Base-by-base conservation (phyloP, 2,888 invertebrate genomes). In the Erebia palarica region DNA sequence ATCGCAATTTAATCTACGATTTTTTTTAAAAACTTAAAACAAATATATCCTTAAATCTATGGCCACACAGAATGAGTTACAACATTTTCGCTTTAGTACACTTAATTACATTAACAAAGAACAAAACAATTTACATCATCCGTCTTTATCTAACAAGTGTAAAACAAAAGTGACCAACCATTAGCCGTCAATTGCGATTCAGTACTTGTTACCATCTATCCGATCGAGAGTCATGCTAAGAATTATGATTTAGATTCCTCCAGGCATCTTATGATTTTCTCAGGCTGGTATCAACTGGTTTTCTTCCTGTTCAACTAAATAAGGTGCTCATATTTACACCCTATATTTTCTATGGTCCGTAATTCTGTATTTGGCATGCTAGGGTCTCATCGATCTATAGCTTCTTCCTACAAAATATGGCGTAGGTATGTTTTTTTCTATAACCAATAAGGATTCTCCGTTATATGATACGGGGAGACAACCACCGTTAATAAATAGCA, bases 261-360 rank as follows among this genome's bases (percentile, higher is more conserved):
- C 82, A 79, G 72, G 77, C 73, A 71, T 74, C 70, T 75, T 74
- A 75, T 79, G 74, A 78, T 86, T 91, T 92, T 92, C 92, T 91
- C 91, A 92, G 87, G 89, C 90, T 87, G 85, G 86, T 78, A 81
- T 83, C 77, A 84, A 90, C 90, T 88, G 83, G 91, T 89, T 86
- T 81, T 81, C 86, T 88, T 89, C 89, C 89, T 83, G 86, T 85
- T 86, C 84, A 78, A 80, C 90, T 89, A 86, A 87, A 91, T 90
- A 90, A 84, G 89, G 91, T 82, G 80, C 81, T 86, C 84, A 83
- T 87, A 88, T 89, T 90, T 89, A 83, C 88, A 87, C 89, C 85
- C 88, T 81, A 86, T 85, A 87, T 73, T 71, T 73, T 69, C 70
- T 67, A 59, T 53, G 10, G 8, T 16, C 57, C 47, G 60, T 73